Evolutionary conservation across 2,113 vertebrate genomes (phyloP), one percentile per base, ranked within the genome.

Genomic region (Rhinogobius similis): DNA sequence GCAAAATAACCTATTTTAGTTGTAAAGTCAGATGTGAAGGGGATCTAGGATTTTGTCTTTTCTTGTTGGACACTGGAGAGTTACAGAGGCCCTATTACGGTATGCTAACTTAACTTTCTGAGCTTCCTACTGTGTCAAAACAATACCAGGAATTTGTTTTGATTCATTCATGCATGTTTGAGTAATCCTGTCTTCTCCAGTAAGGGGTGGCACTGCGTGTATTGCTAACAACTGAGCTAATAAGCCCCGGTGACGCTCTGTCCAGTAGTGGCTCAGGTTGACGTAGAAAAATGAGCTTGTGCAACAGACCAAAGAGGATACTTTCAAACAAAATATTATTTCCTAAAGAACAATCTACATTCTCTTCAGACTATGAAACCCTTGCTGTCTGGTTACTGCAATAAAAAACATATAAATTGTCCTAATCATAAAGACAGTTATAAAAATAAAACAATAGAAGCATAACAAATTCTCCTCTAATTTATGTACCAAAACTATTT

Each of bases 121-220:
- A 58, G 24, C 55, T 58, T 58, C 14, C 24, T 58, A 29, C 55
- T 29, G 26, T 58, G 55, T 58, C 55, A 58, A 29, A 58, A 58
- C 24, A 27, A 58, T 29, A 58, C 55, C 26, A 58, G 7, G 26
- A 29, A 58, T 58, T 55, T 55, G 52, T 55, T 55, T 55, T 55
- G 23, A 23, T 14, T 55, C 52, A 55, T 55, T 55, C 23, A 55
- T 55, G 52, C 52, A 55, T 55, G 52, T 55, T 55, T 24, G 23
- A 55, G 52, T 26, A 26, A 55, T 55, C 52, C 52, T 9, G 3
- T 55, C 52, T 55, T 55, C 24, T 58, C 26, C 55, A 18, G 26
- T 26, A 29, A 29, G 24, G 14, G 26, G 12, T 29, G 14, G 14
- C 9, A 29, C 24, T 55, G 52, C 21, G 26, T 26, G 52, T 26